These are phyloP conservation scores for Folsomia candida DNA, from an alignment of 2,888 invertebrate genomes.

Conservation along the genomic window DNA sequence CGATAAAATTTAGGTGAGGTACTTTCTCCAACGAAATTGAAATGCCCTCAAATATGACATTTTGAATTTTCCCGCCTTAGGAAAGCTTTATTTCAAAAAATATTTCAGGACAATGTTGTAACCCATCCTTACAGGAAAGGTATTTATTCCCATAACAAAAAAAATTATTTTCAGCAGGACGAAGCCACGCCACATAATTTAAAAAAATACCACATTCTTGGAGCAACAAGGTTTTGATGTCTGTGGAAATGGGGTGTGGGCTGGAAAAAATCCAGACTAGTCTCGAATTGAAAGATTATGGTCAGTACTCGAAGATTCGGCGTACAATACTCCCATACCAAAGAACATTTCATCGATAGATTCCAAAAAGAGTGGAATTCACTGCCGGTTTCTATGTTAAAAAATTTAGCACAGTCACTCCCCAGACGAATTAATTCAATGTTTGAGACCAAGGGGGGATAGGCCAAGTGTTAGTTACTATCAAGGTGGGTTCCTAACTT, in stretches of 20 bases:
- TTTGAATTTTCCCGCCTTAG: too few relatives aligned
- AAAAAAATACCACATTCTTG: not conserved
- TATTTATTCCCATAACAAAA: not conserved
- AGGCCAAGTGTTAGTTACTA: not conserved
- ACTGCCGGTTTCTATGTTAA: not conserved
- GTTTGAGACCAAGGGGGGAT: not conserved
- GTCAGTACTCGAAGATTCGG: not conserved
- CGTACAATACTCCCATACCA: not conserved
- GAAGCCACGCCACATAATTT: not conserved
- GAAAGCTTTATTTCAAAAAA: too few relatives aligned
- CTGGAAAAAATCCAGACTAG: slow-evolving; percentile 3
- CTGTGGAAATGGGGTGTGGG: slow-evolving; percentile 6
- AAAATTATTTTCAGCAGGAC: slow-evolving; percentile 6
- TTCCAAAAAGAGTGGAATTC: not conserved
- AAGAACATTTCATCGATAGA: not conserved
- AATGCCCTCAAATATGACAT: too few relatives aligned
- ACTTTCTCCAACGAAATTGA: too few relatives aligned
- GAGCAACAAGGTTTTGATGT: not conserved
- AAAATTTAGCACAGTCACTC: not conserved
- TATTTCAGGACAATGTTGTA: too few relatives aligned
- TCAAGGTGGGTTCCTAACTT: too few relatives aligned
- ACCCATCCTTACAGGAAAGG: not conserved
- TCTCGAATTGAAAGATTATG: slow-evolving; percentile 1
- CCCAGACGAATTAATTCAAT: not conserved
- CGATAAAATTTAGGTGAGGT: too few relatives aligned